Percentiles rank a stretch among this genome's conserved stretches.
These are phyloP conservation scores for Drosophila sordidula DNA, from an alignment of 2,888 invertebrate species.

Conservation along the genomic window DNA sequence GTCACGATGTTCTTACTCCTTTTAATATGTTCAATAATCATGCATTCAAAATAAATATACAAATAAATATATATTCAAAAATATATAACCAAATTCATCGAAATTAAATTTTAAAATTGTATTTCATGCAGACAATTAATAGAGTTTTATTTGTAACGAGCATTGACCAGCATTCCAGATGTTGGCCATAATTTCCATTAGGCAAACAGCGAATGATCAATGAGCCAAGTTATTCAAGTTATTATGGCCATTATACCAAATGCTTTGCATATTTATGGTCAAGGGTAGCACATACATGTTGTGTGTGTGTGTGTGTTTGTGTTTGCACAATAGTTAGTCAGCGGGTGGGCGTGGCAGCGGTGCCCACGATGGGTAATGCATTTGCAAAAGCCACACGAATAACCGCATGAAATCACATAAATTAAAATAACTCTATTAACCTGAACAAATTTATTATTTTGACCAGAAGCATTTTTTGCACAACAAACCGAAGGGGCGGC, in stretches of 20 bases:
- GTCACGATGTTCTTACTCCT: no score
- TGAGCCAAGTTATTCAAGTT: slow-evolving; percentile 46
- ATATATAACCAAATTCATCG: no score
- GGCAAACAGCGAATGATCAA: slow-evolving; percentile 46
- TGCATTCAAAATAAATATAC: no score
- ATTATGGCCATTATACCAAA: slow-evolving; percentile 58
- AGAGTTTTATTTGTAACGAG: not conserved
- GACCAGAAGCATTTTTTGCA: slow-evolving; percentile 58
- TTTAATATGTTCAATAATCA: no score
- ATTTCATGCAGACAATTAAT: not conserved
- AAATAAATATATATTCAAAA: no score
- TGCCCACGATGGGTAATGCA: slow-evolving; percentile 61
- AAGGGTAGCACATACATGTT: slow-evolving; percentile 11
- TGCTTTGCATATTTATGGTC: slow-evolving; percentile 51
- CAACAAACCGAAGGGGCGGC: slow-evolving; percentile 10
- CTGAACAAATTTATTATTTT: slow-evolving; percentile 83
- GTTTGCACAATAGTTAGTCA: slow-evolving; percentile 23
- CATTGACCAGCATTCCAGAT: slow-evolving; percentile 24
- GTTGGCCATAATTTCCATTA: slow-evolving; percentile 29
- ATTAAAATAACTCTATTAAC: slow-evolving; percentile 83
- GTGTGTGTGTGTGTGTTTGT: not conserved
- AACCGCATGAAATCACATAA: slow-evolving; percentile 81
- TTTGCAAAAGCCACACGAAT: slow-evolving; percentile 77
- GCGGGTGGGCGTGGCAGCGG: slow-evolving; percentile 40
- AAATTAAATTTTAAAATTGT: not conserved